A percentile compares a stretch with the other conserved stretches of the same genome.
Conservation (phyloP, 2,113 vertebrate species). For the Gila orcuttii region DNA sequence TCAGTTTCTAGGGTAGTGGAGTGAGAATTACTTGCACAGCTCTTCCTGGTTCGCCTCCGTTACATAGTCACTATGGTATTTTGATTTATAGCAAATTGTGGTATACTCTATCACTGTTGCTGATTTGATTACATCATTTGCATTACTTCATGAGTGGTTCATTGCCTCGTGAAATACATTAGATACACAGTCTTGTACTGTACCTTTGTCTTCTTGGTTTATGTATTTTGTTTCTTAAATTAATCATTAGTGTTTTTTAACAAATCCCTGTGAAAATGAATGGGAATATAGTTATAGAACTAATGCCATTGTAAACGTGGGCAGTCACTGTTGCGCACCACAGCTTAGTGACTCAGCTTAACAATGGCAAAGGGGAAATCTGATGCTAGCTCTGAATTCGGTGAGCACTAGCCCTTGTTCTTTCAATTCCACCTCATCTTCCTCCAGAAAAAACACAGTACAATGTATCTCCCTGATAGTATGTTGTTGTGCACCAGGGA, state of each 20-base stretch:
- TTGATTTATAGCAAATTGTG: not conserved
- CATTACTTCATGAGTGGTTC: not conserved
- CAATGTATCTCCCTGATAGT: slow-evolving; percentile 41
- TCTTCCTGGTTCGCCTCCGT: not conserved
- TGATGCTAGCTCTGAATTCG: slow-evolving; percentile 21
- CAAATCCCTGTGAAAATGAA: not conserved
- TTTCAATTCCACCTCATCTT: slow-evolving; percentile 12
- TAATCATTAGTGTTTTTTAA: too few species aligned
- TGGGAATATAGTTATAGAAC: not conserved
- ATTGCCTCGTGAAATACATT: not conserved
- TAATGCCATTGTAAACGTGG: not conserved
- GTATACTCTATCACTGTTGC: not conserved
- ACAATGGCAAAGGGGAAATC: slow-evolving; percentile 1
- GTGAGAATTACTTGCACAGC: not conserved
- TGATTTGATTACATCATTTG: not conserved
- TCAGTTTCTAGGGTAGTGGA: not conserved
- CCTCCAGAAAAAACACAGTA: not conserved
- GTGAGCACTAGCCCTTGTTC: not conserved
- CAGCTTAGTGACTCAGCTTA: slow-evolving; percentile 16
- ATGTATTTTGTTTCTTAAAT: too few species aligned
- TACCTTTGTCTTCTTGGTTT: not conserved
- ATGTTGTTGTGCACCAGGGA: slow-evolving; percentile 20
- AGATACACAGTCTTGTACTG: too few species aligned
- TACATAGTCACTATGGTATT: not conserved
- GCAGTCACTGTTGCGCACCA: not conserved